A percentile compares a stretch with the other conserved stretches of the same genome.
phyloP scores from a whole-genome alignment of 2,888 invertebrate genomes.

The Bombyx huttoni region DNA sequence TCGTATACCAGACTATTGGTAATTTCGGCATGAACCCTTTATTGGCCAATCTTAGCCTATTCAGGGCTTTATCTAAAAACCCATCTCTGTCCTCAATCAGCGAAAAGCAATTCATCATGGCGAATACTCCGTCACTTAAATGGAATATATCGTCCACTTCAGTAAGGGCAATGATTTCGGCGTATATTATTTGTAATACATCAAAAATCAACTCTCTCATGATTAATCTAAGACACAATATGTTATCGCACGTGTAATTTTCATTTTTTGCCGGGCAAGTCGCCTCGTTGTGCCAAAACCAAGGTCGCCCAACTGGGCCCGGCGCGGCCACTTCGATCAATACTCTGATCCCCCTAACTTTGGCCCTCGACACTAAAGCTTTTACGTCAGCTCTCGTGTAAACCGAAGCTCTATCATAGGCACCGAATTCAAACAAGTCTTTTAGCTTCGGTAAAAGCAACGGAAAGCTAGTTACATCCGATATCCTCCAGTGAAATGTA shows the following conservation, averaged over 20 bases:
- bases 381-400: conserved; percentile 79
- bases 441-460: conserved; percentile 79
- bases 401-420: conserved; percentile 81
- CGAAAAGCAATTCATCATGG: conserved; percentile 76
- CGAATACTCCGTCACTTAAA: conserved; percentile 83
- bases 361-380: conserved; percentile 81
- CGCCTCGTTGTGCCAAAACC: conserved; percentile 82
- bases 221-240: conserved; percentile 82
- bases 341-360: conserved; percentile 84
- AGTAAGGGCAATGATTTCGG: conserved; percentile 78
- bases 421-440: conserved; percentile 83
- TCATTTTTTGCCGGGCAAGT: conserved; percentile 26
- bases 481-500: conserved; percentile 92
- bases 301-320: conserved; percentile 87
- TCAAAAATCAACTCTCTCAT: conserved; percentile 79
- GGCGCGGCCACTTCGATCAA: conserved; percentile 91
- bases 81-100: conserved; percentile 80
- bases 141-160: conserved; percentile 83
- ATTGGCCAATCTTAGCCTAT: conserved; percentile 73
- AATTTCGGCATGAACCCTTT: conserved; percentile 66
- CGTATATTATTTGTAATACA: conserved; percentile 78
- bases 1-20: conserved; percentile 79
- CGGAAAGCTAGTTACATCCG: conserved; percentile 92
- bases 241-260: conserved; percentile 74
- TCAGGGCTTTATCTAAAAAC: conserved; percentile 76